phyloP scores from a whole-genome alignment of 2,113 vertebrate genomes.

The Petrocephalus zakoni region DNA sequence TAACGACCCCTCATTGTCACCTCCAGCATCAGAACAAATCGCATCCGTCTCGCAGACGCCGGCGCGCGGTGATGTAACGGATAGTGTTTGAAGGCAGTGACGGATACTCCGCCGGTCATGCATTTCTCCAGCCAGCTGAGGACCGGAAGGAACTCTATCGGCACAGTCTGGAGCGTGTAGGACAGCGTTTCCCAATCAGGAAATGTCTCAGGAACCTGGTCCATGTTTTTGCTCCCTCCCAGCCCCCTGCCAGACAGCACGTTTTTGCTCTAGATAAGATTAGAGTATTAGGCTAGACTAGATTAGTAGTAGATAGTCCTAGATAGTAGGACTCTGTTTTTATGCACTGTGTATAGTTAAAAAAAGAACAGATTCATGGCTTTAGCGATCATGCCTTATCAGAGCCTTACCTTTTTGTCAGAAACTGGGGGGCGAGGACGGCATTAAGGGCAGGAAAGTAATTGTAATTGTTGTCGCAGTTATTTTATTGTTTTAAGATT shows the following conservation, averaged over 20 bases:
- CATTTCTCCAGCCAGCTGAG: not conserved
- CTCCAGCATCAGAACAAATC: slow-evolving; percentile 1
- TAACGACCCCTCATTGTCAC: slow-evolving; percentile 10
- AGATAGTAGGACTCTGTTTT: not conserved
- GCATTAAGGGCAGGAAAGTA: not conserved
- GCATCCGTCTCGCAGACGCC: not conserved
- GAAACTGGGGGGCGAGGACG: not conserved
- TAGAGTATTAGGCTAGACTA: too few relatives aligned
- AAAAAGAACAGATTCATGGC: not conserved
- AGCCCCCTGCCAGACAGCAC: not conserved
- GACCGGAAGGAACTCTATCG: not conserved
- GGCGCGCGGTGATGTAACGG: slow-evolving; percentile 2
- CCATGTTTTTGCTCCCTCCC: not conserved
- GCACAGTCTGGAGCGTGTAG: not conserved
- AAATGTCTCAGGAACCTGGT: not conserved
- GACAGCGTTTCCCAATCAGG: not conserved
- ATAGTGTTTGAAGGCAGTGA: not conserved
- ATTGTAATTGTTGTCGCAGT: slow-evolving; percentile 2
- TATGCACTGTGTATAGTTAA: not conserved
- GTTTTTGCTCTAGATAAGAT: not conserved
- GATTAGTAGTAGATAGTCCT: too few relatives aligned
- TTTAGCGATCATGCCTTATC: not conserved
- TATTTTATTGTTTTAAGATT: not conserved
- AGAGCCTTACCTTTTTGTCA: not conserved
- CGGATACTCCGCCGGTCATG: not conserved